phyloP scores from a whole-genome alignment of 1,140 invertebrate species.

The Frieseomelitta varia region DNA sequence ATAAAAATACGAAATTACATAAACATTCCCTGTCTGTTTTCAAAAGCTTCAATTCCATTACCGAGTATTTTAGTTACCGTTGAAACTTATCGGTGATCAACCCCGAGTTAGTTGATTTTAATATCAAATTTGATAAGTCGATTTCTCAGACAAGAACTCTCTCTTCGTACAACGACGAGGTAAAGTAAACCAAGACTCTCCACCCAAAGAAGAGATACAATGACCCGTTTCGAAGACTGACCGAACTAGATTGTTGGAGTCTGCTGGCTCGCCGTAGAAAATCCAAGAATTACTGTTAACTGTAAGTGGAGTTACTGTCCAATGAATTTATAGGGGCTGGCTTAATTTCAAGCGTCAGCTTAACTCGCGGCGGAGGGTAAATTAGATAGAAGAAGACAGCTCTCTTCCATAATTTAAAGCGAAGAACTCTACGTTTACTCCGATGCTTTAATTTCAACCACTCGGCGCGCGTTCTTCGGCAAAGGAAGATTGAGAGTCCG shows the following conservation, averaged over 20 bases:
- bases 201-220: constrained; percentile 4
- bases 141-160: background rate
- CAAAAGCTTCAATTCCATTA: background rate
- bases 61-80: background rate
- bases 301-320: constrained; percentile 30
- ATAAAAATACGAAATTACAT: too few species aligned
- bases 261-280: background rate
- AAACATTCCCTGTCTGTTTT: background rate
- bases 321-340: constrained; percentile 47
- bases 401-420: constrained; percentile 43
- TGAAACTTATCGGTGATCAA: background rate
- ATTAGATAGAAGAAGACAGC: constrained; percentile 43
- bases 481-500: constrained; percentile 30
- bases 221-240: constrained; percentile 1
- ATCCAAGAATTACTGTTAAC: constrained; percentile 44
- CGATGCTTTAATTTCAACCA: constrained; percentile 41
- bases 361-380: constrained; percentile 30
- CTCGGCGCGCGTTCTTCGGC: background rate
- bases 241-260: constrained; percentile 26
- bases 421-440: constrained; percentile 30
- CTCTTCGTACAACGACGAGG: background rate
- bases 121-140: constrained; percentile 33
- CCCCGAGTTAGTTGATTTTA: background rate
- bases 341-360: constrained; percentile 47
- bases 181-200: constrained; percentile 33